Base-by-base conservation (phyloP, 2,113 vertebrate genomes). In the Cranoglanis bouderius region DNA sequence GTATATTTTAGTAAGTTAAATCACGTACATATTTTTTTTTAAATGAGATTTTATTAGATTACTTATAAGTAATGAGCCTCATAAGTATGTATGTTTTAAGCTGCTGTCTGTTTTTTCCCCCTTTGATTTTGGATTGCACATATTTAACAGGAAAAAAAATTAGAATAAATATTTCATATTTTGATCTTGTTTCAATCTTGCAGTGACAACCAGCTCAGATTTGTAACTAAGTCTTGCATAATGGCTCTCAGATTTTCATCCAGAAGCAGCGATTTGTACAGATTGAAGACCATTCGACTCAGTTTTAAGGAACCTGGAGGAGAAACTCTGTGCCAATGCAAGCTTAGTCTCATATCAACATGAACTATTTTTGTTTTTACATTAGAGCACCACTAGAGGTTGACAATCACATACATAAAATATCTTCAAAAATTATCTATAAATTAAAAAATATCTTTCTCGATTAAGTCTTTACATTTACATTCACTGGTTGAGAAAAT, bases 321-420 rank as follows among this genome's bases (percentile, higher is more conserved):
- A 82, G 8, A 21, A 53, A 53, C 9, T 12, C 24, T 21, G 43
- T 29, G 21, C 61, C 61, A 29, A 3, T 32, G 63, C 63, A 67
- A 32, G 61, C 61, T 26, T 63, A 5, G 4, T 14, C 63, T 5
- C 29, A 0, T n/a, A 32, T 14, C 26, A n/a, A 29, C 13, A 46
- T 16, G 16, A 38, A 18, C 4, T 32, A 18, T 59, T 59, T 51
- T 18, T 74, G 13, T 38, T 85, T 55, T 81, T 40, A 29, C 38
- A 21, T 19, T 18, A 8, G 46, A 43, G 3, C 19, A 32, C 43
- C 89, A 88, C 87, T 83, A 88, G 89, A 88, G 89, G 65, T 87
- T 19, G 87, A 85, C 67, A 83, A 53, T 29, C 59, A 1, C 55
- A 32, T 29, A 65, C 14, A 80, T 55, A 53, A 80, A 19, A 53